These are phyloP conservation scores for Hemiprocne comata DNA, from an alignment of 2,113 vertebrate species.

Conservation along the genomic window DNA sequence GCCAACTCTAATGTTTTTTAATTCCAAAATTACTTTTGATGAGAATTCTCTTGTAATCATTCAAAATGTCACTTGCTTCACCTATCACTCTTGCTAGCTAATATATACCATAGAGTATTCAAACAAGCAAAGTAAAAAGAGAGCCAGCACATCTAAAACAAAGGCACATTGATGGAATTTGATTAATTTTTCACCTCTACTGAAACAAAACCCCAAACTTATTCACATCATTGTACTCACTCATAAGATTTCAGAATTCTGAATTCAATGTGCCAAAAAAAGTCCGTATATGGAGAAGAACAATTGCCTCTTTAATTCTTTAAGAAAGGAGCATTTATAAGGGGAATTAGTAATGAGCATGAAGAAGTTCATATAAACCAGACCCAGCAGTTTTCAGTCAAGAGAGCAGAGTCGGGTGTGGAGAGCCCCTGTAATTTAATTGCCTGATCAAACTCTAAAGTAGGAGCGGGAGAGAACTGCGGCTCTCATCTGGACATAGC, in stretches of 20 bases:
- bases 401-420: not conserved
- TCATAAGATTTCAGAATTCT: not conserved
- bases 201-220: not conserved
- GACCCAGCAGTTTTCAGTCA: not conserved
- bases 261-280: not conserved
- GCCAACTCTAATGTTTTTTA: constrained; percentile 11
- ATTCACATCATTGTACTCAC: not conserved
- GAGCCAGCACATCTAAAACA: not conserved
- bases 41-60: constrained; percentile 10
- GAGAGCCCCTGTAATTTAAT: not conserved
- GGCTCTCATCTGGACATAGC: not conserved
- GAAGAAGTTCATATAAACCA: not conserved
- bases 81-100: not conserved
- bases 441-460: fast-evolving
- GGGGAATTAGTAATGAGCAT: not conserved
- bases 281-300: not conserved
- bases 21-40: not conserved
- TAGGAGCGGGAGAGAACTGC: not conserved
- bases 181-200: not conserved
- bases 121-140: not conserved
- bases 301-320: not conserved
- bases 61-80: not conserved
- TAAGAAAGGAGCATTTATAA: not conserved
- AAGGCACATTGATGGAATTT: not conserved
- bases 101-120: not conserved